phyloP scores from a whole-genome alignment of 2,797 vertebrate genomes.

The Paratrypauchen microcephalus region DNA sequence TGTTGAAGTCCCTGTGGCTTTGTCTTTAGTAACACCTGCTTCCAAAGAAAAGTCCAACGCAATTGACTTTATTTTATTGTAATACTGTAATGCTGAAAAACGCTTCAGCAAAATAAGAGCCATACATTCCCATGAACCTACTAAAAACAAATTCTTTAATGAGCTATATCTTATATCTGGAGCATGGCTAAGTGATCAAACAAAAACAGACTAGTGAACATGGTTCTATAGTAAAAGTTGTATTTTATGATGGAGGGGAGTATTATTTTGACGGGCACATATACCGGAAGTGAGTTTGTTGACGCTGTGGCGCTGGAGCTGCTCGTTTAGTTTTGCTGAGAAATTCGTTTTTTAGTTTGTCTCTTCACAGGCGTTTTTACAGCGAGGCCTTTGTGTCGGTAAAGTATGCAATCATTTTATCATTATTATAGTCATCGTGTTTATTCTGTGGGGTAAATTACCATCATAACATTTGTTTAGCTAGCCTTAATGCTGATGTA shows the following conservation, averaged over 20 bases:
- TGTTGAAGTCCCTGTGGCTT: too few species aligned
- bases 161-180: too few species aligned
- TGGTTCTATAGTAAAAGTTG: too few species aligned
- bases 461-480: neutral
- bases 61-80: too few species aligned
- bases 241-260: neutral
- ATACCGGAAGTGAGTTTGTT: neutral
- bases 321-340: neutral
- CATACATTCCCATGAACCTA: too few species aligned
- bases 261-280: neutral
- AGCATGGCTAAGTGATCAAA: too few species aligned
- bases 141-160: too few species aligned
- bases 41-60: too few species aligned
- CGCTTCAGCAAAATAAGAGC: too few species aligned
- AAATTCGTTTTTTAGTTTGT: neutral
- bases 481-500: slow-evolving; percentile 7
- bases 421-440: neutral
- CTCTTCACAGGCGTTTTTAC: neutral
- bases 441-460: neutral
- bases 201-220: too few species aligned
- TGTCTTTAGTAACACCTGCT: too few species aligned
- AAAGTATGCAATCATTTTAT: neutral
- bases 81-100: too few species aligned
- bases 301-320: neutral
- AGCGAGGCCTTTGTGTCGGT: neutral